These are phyloP conservation scores for Neocrepidodera transversa DNA, from an alignment of 2,888 invertebrate species.

Conservation along the genomic window DNA sequence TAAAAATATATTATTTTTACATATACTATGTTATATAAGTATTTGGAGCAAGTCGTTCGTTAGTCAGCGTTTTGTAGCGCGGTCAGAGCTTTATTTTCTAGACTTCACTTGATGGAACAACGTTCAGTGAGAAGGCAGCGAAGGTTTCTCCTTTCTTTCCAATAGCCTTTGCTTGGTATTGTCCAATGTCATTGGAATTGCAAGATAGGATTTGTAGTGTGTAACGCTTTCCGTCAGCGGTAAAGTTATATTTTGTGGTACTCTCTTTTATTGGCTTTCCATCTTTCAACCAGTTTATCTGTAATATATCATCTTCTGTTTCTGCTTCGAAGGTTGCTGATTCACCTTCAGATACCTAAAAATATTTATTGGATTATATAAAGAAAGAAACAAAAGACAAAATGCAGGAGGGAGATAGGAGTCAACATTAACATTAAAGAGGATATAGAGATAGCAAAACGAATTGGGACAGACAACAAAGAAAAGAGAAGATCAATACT, in stretches of 20 bases:
- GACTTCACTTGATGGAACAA: conserved; percentile 65
- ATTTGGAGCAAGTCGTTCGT: conserved; percentile 59
- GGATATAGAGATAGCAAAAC: too few relatives aligned
- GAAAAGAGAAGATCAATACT: too few relatives aligned
- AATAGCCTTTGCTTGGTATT: conserved; percentile 85
- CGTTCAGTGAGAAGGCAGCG: conserved; percentile 88
- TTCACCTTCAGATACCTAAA: conserved; percentile 73
- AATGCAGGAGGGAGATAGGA: too few relatives aligned
- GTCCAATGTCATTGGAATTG: conserved; percentile 81
- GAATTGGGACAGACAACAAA: too few relatives aligned
- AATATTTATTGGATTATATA: background rate
- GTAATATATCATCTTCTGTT: conserved; percentile 74
- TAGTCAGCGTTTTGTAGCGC: conserved; percentile 44
- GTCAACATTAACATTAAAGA: too few relatives aligned
- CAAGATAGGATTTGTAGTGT: conserved; percentile 79
- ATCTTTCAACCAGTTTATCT: conserved; percentile 89
- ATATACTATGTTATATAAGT: conserved; percentile 53
- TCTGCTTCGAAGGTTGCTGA: conserved; percentile 82
- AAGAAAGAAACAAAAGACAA: background rate
- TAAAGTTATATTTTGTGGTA: conserved; percentile 79
- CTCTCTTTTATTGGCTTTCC: conserved; percentile 87
- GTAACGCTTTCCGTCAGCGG: conserved; percentile 82
- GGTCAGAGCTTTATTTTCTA: conserved; percentile 51
- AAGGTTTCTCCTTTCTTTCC: conserved; percentile 85
- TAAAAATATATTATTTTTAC: conserved; percentile 49